phyloP scores from a whole-genome alignment of 2,113 vertebrate species.

The Marmota flaviventris region DNA sequence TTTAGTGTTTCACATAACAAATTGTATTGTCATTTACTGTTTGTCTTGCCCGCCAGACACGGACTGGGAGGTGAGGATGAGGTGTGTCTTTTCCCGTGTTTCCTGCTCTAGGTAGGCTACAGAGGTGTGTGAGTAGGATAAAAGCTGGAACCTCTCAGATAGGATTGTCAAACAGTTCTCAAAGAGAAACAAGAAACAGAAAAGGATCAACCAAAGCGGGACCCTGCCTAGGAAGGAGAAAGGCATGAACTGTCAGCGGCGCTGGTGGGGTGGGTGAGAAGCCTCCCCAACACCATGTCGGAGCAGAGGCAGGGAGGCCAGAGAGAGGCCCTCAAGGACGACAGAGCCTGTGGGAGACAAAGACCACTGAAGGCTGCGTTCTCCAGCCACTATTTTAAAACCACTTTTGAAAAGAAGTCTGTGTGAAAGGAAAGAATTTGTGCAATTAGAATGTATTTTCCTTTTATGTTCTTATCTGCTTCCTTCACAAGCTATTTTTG shows the following conservation, averaged over 20 bases:
- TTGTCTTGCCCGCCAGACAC: background rate
- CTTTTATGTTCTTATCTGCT: constrained; percentile 70
- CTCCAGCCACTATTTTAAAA: constrained; percentile 4
- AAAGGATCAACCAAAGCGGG: constrained; percentile 1
- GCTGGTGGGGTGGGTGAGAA: background rate
- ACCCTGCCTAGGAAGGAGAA: background rate
- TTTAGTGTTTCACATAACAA: background rate
- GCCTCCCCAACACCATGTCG: background rate
- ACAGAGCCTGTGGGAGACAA: background rate
- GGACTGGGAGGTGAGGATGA: background rate
- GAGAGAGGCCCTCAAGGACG: background rate
- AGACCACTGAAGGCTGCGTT: background rate
- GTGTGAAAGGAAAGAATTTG: constrained; percentile 48
- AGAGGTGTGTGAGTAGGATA: background rate
- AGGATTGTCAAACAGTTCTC: constrained; percentile 18
- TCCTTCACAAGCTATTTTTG: constrained; percentile 70
- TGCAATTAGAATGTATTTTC: constrained; percentile 47
- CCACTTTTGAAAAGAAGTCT: constrained; percentile 33
- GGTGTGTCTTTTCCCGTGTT: background rate
- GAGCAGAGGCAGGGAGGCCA: background rate
- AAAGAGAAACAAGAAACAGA: constrained; percentile 19
- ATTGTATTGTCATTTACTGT: constrained; percentile 12
- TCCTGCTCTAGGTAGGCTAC: background rate
- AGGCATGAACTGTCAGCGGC: background rate
- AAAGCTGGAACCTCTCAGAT: background rate